Base-by-base conservation (phyloP, 2,113 vertebrate species). In the Xiphophorus couchianus region DNA sequence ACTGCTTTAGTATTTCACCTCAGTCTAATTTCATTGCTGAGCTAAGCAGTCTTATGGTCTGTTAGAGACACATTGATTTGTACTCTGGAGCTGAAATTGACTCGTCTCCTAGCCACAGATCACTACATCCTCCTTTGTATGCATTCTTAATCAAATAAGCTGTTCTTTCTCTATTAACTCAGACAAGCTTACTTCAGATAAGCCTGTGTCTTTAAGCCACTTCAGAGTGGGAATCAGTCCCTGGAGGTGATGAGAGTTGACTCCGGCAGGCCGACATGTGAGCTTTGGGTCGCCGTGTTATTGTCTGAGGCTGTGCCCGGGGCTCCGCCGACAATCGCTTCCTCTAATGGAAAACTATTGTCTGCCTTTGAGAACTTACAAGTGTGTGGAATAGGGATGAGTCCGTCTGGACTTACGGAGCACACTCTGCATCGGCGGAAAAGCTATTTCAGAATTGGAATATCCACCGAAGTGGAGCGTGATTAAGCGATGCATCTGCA, bases 301-400 rank as follows among this genome's bases (percentile, higher is more conserved):
- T 91, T 92, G 88, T 92, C 86, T 87, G 85, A 82, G 74, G 86
- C 86, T 88, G 66, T 68, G 86, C 82, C 83, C n/a, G 64, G 14
- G 72, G 86, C 82, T 85, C 84, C 66, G n/a, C 75, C 69, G 89
- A 90, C 87, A 90, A 91, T 93, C 89, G 89, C 86, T 88, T 84
- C 86, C 72, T 88, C 90, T 93, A 92, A 92, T 93, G 90, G 91
- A 91, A 91, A 92, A 93, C 86, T 75, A 89, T 92, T 92, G 91
- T 91, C 86, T 87, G 87, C 85, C 82, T 63, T 85, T 35, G 83
- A 86, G 88, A 84, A 90, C 87, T 87, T 79, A 70, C 76, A 77
- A 61, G 75, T 61, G 83, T 70, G 90, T 51, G 48, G 86, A 84
- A 86, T 85, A 83, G 71, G 77, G 80, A 88, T 80, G 71, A 89